Base-by-base conservation (phyloP, 1,140 invertebrate species). In the Hermetia illucens region DNA sequence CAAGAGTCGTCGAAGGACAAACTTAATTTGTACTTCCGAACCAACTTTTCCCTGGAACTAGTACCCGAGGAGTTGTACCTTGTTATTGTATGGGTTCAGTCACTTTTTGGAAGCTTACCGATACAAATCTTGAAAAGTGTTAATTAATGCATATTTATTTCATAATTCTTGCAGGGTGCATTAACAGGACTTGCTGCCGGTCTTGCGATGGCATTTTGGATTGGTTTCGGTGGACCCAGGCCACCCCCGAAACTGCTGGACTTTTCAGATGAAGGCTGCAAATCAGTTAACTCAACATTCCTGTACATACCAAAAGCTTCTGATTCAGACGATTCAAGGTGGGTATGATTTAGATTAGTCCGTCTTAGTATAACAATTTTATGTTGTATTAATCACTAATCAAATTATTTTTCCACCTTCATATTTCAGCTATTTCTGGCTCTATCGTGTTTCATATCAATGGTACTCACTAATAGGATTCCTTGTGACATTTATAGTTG, bases 361-460 rank as follows among this genome's bases (percentile, higher is more conserved):
- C 15, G n/a, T 1, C 17, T 0, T 15, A 45, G 39, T 13, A 46
- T 54, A 0, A 18, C 30, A 1, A 34, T 52, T n/a, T 55, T 44
- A 30, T 58, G 55, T 25, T 58, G 55, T 39, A 30, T 58, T 1
- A n/a, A n/a, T n/a, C n/a, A n/a, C n/a, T n/a, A n/a, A n/a, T n/a
- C n/a, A n/a, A n/a, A n/a, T n/a, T n/a, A n/a, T n/a, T n/a, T n/a
- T n/a, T n/a, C 24, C 35, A 31, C 41, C 41, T 34, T 41, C 38
- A 10, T 57, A 55, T 51, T 44, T 48, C 17, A 54, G 72, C 18
- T 78, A 77, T 47, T 71, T 77, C 50, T 77, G 74, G 53, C 51
- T 82, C 10, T 83, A 86, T 50, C 66, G 75, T 40, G 65, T 94
- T 10, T 92, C 88, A 0, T 94, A 93, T 52, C 73, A 91, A 69